Base-by-base conservation (phyloP, 2,797 vertebrate genomes). In the Lagorchestes hirsutus region DNA sequence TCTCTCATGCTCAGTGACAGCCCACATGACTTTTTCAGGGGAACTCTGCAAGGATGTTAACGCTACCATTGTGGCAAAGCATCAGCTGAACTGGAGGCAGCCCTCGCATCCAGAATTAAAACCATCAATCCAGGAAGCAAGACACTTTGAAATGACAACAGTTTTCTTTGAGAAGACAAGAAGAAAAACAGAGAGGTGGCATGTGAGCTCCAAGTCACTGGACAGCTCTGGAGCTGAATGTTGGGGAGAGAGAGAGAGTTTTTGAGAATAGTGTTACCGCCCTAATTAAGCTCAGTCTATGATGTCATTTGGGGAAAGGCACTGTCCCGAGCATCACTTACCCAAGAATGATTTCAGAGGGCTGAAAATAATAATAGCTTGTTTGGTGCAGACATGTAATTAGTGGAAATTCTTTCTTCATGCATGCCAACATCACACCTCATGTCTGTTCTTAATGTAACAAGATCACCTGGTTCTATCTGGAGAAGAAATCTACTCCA, bases 1-100 rank as follows among this genome's bases (percentile, higher is more conserved):
- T 98, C 96, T 97, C 94, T 87, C 94, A 94, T 11, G 92, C n/a
- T 62, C 74, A 46, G 31, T 6, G 11, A 62, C 96, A 57, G 96
- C 93, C 74, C 74, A 92, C 95, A 94, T 97, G 93, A 92, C 91
- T 96, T 87, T 87, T 98, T 97, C 90, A 92, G 54, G 40, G 40
- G 59, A 94, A 95, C 96, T 96, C 95, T 82, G 96, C 93, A 93
- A 95, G 46, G 90, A 31, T 96, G 96, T 97, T 96, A 92, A 59
- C 92, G 94, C 94, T 98, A 95, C 97, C 55, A 57, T 87, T 92
- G 87, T 97, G 96, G 97, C 97, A 95, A 46, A 0, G 0, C 93
- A 93, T 97, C 97, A 97, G 93, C 95, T 95, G 90, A 96, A 55
- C 95, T 90, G 96, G 96, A 97, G 58, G 46, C 59, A 94, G 87